Evolutionary conservation across 64 coral and sea anemone genomes (phyloP), one percentile per base, ranked within the genome.

Genomic region (Actinia tenebrosa): DNA sequence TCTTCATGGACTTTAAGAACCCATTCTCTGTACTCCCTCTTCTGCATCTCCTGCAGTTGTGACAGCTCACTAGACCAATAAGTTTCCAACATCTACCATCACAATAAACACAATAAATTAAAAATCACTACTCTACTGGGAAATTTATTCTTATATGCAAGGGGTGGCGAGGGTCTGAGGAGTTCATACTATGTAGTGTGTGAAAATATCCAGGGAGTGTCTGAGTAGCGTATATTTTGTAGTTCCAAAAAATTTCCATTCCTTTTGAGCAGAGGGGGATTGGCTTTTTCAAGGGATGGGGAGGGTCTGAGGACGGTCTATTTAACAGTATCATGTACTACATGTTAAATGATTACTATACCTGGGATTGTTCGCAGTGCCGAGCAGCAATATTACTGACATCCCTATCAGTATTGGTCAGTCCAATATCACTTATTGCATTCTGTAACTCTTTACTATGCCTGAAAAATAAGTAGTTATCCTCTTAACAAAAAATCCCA

Each of bases 1-100:
- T 99, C 97, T 83, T 99, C 97, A 64, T 99, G 93, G 52, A 99
- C 97, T 50, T 99, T 99, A 19, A 87, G 90, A 16, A 99, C 97
- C 97, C 97, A 99, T 42, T 99, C 97, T 84, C 93, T 79, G 72
- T 99, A 99, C 77, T 99, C 97, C 60, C 97, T 80, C 54, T 94
- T 94, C 53, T 99, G 97, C 86, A 99, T 88, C 83, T 99, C 97
- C 53, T 99, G 97, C 13, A 99, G 89, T 20, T 95, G 93, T 15
- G 97, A 99, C 66, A 99, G 84, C 71, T 95, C 97, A 89, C 97
- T 99, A 2, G 97, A 99, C 97, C 97, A 99, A 64, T 99, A 92
- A 63, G 97, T 95, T 42, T 92, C 90, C 44, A 99, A 82, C 97
- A 99, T 95, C 97, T 99, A 84, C 43, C 71, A 27, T 50, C 53